A percentile compares a stretch with the other conserved stretches of the same genome.
phyloP scores from a whole-genome alignment of 2,797 vertebrate species.

The Sebastes reedi region DNA sequence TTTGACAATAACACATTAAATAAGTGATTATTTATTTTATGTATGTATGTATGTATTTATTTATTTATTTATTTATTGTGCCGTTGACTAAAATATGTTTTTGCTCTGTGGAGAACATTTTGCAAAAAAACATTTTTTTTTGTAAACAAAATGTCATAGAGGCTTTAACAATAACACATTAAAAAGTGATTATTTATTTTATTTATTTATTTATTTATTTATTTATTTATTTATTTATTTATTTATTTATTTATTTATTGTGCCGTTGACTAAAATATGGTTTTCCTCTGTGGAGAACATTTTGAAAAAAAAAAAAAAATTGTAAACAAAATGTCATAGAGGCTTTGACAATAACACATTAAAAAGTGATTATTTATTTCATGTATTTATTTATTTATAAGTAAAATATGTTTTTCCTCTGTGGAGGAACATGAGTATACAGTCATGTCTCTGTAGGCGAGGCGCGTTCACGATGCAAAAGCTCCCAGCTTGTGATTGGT shows the following conservation, averaged over 20 bases:
- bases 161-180: too few species aligned
- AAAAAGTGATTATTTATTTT: too few species aligned
- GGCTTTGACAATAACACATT: neutral
- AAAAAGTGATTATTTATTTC: neutral
- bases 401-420: neutral
- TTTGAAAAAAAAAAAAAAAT: too few species aligned
- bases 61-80: too few species aligned
- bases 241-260: neutral
- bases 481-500: constrained; percentile 56
- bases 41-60: neutral
- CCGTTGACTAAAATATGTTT: too few species aligned
- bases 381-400: neutral
- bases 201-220: too few species aligned
- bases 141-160: too few species aligned
- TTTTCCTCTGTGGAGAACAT: neutral
- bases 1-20: too few species aligned
- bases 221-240: too few species aligned
- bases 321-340: too few species aligned
- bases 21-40: too few species aligned
- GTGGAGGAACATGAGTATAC: neutral
- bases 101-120: neutral
- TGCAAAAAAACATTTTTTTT: too few species aligned
- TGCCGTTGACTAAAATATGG: neutral
- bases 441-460: neutral
- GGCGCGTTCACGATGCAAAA: constrained; percentile 55